These are phyloP conservation scores for Brachionus plicatilis DNA, from an alignment of 1,140 invertebrate species.

Conservation along the genomic window DNA sequence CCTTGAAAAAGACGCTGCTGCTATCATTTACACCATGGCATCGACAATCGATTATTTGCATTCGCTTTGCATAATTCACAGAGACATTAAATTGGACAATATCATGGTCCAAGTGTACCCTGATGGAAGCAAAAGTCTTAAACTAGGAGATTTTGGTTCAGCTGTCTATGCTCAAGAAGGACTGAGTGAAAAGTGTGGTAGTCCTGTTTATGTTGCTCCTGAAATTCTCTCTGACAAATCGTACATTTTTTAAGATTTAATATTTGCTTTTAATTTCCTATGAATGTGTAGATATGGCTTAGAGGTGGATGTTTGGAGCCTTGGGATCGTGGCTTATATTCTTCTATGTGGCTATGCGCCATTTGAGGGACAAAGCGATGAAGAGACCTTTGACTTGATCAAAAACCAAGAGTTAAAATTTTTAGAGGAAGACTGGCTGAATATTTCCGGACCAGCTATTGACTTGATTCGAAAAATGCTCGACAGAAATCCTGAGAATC, in stretches of 20 bases:
- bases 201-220: conserved; percentile 26
- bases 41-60: conserved; percentile 56
- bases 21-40: conserved; percentile 52
- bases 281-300: conserved; percentile 42
- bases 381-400: conserved; percentile 6
- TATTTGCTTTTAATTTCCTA: conserved; percentile 25
- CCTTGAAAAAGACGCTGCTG: conserved; percentile 52
- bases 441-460: neutral
- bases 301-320: conserved; percentile 45
- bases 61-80: conserved; percentile 53
- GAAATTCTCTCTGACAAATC: neutral
- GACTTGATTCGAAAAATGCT: conserved; percentile 33
- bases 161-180: conserved; percentile 42
- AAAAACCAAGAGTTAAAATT: neutral
- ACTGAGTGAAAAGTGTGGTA: conserved; percentile 29
- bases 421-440: neutral
- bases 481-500: neutral
- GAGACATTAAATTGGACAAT: conserved; percentile 58
- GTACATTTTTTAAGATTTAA: conserved; percentile 43
- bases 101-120: conserved; percentile 44
- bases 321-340: conserved; percentile 44
- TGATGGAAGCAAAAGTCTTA: conserved; percentile 50
- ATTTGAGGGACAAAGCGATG: conserved; percentile 33
- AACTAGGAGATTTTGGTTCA: conserved; percentile 58
- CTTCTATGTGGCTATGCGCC: conserved; percentile 45